These are phyloP conservation scores for Craseonycteris thonglongyai DNA, from an alignment of 2,113 vertebrate genomes.

Conservation along the genomic window DNA sequence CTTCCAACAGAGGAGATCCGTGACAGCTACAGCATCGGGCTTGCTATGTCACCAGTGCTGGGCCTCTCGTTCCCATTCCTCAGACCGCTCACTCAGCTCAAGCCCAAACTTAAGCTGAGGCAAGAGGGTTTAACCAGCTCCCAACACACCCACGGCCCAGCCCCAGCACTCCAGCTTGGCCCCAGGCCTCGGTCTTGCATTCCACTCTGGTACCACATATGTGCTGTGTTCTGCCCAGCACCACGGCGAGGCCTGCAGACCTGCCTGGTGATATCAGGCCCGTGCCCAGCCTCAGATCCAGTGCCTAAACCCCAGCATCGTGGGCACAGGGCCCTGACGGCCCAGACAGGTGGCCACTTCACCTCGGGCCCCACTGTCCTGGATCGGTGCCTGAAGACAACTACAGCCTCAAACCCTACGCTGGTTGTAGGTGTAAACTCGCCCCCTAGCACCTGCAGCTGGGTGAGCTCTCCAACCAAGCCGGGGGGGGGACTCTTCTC, in stretches of 20 bases:
- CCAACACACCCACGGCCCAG: not conserved
- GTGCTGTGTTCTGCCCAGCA: not conserved
- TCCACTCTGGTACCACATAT: not conserved
- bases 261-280: not conserved
- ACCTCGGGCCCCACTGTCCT: too few relatives aligned
- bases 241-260: not conserved
- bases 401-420: fast-evolving
- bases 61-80: not conserved
- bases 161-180: not conserved
- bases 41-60: not conserved
- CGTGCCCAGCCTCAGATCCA: not conserved
- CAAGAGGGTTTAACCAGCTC: not conserved
- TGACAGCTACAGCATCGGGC: not conserved
- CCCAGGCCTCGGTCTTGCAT: fast-evolving
- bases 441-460: not conserved
- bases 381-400: not conserved
- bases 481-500: not conserved
- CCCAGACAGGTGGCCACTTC: fast-evolving
- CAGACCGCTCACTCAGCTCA: not conserved
- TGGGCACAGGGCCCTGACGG: not conserved
- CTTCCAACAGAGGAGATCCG: fast-evolving
- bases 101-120: not conserved
- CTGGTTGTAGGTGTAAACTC: not conserved
- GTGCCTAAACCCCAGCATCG: not conserved
- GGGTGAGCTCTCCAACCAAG: not conserved